These are phyloP conservation scores for Siderastrea radians DNA, from an alignment of 92 coral and sea anemone species.

Conservation along the genomic window DNA sequence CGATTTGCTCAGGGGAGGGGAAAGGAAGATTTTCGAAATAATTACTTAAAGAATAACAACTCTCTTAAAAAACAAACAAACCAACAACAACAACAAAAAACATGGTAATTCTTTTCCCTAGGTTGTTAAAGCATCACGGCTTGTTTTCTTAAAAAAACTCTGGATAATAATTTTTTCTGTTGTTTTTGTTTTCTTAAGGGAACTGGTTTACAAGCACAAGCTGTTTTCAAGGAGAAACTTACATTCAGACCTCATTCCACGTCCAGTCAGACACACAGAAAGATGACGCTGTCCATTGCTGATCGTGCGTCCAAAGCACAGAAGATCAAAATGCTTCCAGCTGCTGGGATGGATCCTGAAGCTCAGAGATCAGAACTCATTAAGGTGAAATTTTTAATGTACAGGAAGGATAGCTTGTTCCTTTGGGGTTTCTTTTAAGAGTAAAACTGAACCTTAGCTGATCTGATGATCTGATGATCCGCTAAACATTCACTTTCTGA, in stretches of 20 bases:
- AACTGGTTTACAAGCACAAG: constrained; percentile 98
- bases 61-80: too few species aligned
- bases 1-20: too few species aligned
- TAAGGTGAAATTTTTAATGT: constrained; percentile 58
- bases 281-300: constrained; percentile 97
- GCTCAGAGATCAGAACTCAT: constrained; percentile 94
- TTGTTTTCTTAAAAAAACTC: not conserved
- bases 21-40: too few species aligned
- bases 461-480: too few species aligned
- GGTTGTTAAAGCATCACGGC: too few species aligned
- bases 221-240: constrained; percentile 95
- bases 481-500: not conserved
- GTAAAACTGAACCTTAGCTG: too few species aligned
- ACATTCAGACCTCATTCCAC: constrained; percentile 99
- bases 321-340: constrained; percentile 90
- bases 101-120: too few species aligned
- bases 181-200: constrained; percentile 64
- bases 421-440: not conserved
- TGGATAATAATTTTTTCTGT: not conserved
- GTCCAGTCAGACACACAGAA: constrained; percentile 97
- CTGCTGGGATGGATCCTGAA: constrained; percentile 97
- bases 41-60: too few species aligned
- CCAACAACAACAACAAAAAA: too few species aligned
- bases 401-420: not conserved
- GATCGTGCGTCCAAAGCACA: constrained; percentile 96